Evolutionary conservation across 2,888 invertebrate genomes (phyloP), one percentile per base, ranked within the genome.

Genomic region (Drosophila koepferae): DNA sequence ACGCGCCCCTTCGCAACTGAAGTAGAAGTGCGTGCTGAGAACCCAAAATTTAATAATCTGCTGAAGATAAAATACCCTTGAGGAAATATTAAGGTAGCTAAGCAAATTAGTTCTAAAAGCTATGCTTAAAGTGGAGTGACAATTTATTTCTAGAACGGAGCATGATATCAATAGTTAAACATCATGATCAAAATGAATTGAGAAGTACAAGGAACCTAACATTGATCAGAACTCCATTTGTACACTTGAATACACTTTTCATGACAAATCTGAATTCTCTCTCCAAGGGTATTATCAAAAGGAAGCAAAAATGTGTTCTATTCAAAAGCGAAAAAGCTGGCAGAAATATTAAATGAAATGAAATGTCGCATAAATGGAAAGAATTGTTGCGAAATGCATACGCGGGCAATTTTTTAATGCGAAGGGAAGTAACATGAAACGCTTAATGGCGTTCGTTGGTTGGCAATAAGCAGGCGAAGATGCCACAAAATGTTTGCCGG

Each of bases 381-480:
- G 78, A 65, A 74, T 85, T 89, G 88, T 89, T 70, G 63, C 54
- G 83, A 88, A 89, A 74, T 86, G 86, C 86, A 86, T 89, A 88
- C 86, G 90, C 81, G 76, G 46, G 69, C 89, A 74, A 82, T 83
- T 78, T 90, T 80, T 67, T 66, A 72, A 63, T 70, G 60, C 64
- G 58, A 54, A 18, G 43, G 12, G 46, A 60, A 58, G 56, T 59
- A 48, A 61, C 72, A 73, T 67, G 62, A 85, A 84, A 78, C 82
- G 90, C 88, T 89, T 89, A 84, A 84, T 84, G 79, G 79, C 88
- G 59, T 63, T 67, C 83, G 60, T 54, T 68, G 68, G 80, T 14
- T 72, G 81, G 76, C 81, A 81, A 81, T 77, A 81, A 81, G 81
- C 66, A 55, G 72, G 66, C 68, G 40, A 87, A 87, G 89, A 87